phyloP scores from a whole-genome alignment of 2,797 vertebrate species.

The Serranus cabrilla region DNA sequence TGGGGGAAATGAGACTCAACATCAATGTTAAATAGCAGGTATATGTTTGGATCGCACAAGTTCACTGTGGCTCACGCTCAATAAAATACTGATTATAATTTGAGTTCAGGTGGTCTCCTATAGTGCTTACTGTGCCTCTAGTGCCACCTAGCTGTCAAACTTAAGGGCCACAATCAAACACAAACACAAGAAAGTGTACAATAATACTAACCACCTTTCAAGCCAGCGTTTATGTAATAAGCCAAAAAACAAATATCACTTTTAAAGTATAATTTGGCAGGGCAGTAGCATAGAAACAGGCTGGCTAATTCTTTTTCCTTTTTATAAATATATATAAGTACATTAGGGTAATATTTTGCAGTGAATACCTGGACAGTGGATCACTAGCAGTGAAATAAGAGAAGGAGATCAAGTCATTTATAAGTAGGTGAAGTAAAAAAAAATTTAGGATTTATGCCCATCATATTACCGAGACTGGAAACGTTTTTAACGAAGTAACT shows the following conservation, averaged over 20 bases:
- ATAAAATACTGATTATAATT: slow-evolving; percentile 63
- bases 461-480: slow-evolving; percentile 54
- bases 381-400: slow-evolving; percentile 51
- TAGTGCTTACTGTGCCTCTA: slow-evolving; percentile 21
- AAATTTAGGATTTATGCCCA: slow-evolving; percentile 34
- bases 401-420: slow-evolving; percentile 46
- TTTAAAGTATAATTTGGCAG: slow-evolving; percentile 57
- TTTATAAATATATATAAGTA: slow-evolving; percentile 38
- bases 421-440: slow-evolving; percentile 43
- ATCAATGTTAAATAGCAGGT: slow-evolving; percentile 22
- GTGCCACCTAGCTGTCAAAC: slow-evolving; percentile 59
- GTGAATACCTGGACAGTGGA: slow-evolving; percentile 59
- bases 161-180: slow-evolving; percentile 39
- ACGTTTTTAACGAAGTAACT: slow-evolving; percentile 29
- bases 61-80: slow-evolving; percentile 11
- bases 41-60: slow-evolving; percentile 34
- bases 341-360: slow-evolving; percentile 35
- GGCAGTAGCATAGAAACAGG: slow-evolving; percentile 57
- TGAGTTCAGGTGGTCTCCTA: slow-evolving; percentile 26
- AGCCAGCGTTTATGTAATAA: slow-evolving; percentile 23
- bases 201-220: slow-evolving; percentile 22
- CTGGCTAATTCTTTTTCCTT: slow-evolving; percentile 23
- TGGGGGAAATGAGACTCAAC: slow-evolving; percentile 17
- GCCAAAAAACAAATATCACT: slow-evolving; percentile 32
- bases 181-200: slow-evolving; percentile 26